phyloP scores from a whole-genome alignment of 1,140 invertebrate species.

The Drosophila teissieri region DNA sequence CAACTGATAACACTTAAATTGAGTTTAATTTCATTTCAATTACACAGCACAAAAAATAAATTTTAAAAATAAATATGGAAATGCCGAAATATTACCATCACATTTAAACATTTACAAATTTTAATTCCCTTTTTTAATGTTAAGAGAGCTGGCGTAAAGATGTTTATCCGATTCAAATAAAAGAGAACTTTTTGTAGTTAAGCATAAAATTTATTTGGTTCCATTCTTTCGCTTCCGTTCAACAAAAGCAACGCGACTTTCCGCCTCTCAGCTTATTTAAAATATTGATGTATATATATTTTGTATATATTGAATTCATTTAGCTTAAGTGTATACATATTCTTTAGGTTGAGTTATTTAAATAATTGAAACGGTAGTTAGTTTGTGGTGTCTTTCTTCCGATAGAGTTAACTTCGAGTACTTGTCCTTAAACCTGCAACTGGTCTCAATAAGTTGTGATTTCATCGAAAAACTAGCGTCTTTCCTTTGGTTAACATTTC shows the following conservation, averaged over 20 bases:
- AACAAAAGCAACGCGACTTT: slow-evolving; percentile 51
- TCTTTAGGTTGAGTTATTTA: slow-evolving; percentile 46
- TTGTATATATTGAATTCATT: slow-evolving; percentile 57
- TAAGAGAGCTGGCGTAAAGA: neutral
- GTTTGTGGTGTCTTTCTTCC: slow-evolving; percentile 46
- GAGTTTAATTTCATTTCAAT: neutral
- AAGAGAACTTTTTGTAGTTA: slow-evolving; percentile 18
- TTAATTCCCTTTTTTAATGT: neutral
- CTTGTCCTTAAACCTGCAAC: slow-evolving; percentile 55
- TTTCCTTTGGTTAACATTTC: slow-evolving; percentile 59
- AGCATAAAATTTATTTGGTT: slow-evolving; percentile 78
- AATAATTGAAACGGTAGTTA: slow-evolving; percentile 79
- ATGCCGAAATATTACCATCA: too few species aligned
- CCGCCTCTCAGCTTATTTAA: slow-evolving; percentile 38
- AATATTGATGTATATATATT: slow-evolving; percentile 52
- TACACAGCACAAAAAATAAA: neutral
- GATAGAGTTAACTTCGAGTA: slow-evolving; percentile 54
- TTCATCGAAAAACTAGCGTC: slow-evolving; percentile 56
- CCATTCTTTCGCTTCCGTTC: slow-evolving; percentile 45
- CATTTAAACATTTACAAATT: too few species aligned
- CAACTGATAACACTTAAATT: neutral
- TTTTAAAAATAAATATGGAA: neutral
- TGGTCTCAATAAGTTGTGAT: slow-evolving; percentile 74
- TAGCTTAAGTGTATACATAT: slow-evolving; percentile 56
- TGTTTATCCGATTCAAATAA: neutral